Percentiles rank a stretch among this genome's conserved stretches.
Evolutionary conservation across 1,140 invertebrate genomes (phyloP).

Genomic region (Drosophila ananassae): DNA sequence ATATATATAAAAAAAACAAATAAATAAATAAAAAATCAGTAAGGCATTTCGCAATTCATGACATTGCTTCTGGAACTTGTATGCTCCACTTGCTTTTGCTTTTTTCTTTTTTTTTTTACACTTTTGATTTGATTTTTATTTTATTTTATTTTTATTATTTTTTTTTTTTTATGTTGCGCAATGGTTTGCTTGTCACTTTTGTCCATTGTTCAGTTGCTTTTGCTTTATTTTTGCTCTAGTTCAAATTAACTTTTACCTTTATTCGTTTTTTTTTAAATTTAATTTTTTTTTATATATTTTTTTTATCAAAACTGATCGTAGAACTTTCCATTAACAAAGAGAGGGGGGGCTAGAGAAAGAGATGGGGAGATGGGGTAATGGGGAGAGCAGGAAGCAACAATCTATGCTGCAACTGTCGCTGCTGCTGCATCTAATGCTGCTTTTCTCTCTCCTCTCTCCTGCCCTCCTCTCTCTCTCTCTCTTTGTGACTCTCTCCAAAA

Average conservation of each 20-base stretch:
- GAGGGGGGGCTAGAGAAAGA: background rate
- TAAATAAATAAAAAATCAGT: slow-evolving; percentile 8
- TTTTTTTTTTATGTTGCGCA: slow-evolving; percentile 55
- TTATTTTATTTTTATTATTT: slow-evolving; percentile 17
- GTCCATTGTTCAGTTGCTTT: slow-evolving; percentile 7
- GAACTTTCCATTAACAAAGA: slow-evolving; percentile 35
- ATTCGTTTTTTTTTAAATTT: background rate
- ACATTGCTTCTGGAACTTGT: slow-evolving; percentile 35
- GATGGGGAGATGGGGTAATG: background rate
- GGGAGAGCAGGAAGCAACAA: slow-evolving; percentile 45
- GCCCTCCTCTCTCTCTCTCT: background rate
- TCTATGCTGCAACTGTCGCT: slow-evolving; percentile 25
- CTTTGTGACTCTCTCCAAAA: slow-evolving; percentile 22
- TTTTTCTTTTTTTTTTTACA: slow-evolving; percentile 6
- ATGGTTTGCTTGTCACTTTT: slow-evolving; percentile 35
- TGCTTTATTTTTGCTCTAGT: slow-evolving; percentile 51
- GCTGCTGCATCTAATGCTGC: slow-evolving; percentile 23
- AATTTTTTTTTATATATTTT: background rate
- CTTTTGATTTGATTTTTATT: background rate
- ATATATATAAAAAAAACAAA: slow-evolving; percentile 3
- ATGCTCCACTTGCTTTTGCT: slow-evolving; percentile 14
- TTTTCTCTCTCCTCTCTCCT: slow-evolving; percentile 7
- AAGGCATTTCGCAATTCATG: slow-evolving; percentile 48
- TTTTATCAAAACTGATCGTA: slow-evolving; percentile 23
- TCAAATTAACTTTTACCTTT: slow-evolving; percentile 74